These are phyloP conservation scores for Tinea semifulvella DNA, from an alignment of 2,888 invertebrate species.

Conservation along the genomic window DNA sequence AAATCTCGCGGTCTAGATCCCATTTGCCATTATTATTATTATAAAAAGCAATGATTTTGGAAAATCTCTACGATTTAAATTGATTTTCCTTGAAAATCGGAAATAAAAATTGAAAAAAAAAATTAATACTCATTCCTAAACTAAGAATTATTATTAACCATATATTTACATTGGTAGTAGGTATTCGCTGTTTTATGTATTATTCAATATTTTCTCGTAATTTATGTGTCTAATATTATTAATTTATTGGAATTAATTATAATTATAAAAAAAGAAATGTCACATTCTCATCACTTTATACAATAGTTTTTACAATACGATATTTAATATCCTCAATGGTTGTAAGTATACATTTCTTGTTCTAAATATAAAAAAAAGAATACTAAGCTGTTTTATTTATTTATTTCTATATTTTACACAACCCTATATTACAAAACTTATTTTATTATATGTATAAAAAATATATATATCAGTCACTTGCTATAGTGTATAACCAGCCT, in stretches of 20 bases:
- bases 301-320: slow-evolving; percentile 68
- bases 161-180: slow-evolving; percentile 53
- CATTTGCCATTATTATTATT: background rate
- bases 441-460: too few species aligned
- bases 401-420: background rate
- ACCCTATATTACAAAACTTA: background rate
- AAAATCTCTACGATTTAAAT: slow-evolving; percentile 27
- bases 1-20: slow-evolving; percentile 23
- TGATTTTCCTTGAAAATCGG: slow-evolving; percentile 41
- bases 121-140: slow-evolving; percentile 42
- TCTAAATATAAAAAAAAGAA: slow-evolving; percentile 64
- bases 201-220: slow-evolving; percentile 62
- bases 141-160: slow-evolving; percentile 56
- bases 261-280: slow-evolving; percentile 47
- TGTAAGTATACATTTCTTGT: slow-evolving; percentile 70
- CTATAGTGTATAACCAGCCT: too few species aligned
- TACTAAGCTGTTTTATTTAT: background rate
- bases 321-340: slow-evolving; percentile 69
- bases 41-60: slow-evolving; percentile 29
- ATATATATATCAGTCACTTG: too few species aligned
- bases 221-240: slow-evolving; percentile 63
- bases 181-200: slow-evolving; percentile 63
- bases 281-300: slow-evolving; percentile 67
- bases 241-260: slow-evolving; percentile 62
- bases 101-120: slow-evolving; percentile 45